These are phyloP conservation scores for Thunnus albacares DNA, from an alignment of 2,797 vertebrate species.

Conservation along the genomic window DNA sequence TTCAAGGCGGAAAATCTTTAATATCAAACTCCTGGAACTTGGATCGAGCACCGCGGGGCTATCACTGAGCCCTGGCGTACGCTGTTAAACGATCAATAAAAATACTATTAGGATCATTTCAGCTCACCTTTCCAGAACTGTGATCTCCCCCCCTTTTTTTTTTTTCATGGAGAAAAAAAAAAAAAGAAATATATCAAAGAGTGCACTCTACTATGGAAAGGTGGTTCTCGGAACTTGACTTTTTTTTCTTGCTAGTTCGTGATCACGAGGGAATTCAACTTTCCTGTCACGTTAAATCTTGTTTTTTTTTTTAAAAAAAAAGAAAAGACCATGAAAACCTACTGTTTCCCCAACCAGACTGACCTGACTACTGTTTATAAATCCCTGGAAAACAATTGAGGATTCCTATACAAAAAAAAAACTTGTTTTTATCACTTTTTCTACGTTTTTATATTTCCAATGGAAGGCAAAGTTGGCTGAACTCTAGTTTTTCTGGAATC, in stretches of 20 bases:
- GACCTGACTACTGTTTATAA: slow-evolving; percentile 7
- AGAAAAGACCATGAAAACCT: slow-evolving; percentile 3
- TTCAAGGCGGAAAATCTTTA: slow-evolving; percentile 67
- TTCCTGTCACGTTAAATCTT: slow-evolving; percentile 38
- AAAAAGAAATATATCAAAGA: slow-evolving; percentile 53
- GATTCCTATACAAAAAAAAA: background rate
- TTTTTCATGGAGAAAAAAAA: slow-evolving; percentile 35
- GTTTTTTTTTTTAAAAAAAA: slow-evolving; percentile 9
- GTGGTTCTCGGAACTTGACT: background rate
- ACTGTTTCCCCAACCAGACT: slow-evolving; percentile 17
- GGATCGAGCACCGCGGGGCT: slow-evolving; percentile 44
- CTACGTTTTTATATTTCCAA: slow-evolving; percentile 10
- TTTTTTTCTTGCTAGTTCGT: slow-evolving; percentile 25
- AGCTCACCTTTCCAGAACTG: slow-evolving; percentile 51
- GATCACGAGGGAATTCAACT: slow-evolving; percentile 29
- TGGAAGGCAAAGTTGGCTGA: background rate
- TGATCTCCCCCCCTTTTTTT: slow-evolving; percentile 41
- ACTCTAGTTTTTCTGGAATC: background rate
- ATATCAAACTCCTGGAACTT: slow-evolving; percentile 58
- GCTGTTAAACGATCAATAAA: slow-evolving; percentile 74
- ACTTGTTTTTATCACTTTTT: background rate
- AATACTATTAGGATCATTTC: slow-evolving; percentile 67
- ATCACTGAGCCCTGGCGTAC: slow-evolving; percentile 42
- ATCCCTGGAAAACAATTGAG: slow-evolving; percentile 9
- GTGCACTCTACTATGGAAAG: slow-evolving; percentile 43